Percentiles rank a stretch among this genome's conserved stretches.
Conservation (phyloP, 2,113 vertebrate genomes). For the Pollachius pollachius region DNA sequence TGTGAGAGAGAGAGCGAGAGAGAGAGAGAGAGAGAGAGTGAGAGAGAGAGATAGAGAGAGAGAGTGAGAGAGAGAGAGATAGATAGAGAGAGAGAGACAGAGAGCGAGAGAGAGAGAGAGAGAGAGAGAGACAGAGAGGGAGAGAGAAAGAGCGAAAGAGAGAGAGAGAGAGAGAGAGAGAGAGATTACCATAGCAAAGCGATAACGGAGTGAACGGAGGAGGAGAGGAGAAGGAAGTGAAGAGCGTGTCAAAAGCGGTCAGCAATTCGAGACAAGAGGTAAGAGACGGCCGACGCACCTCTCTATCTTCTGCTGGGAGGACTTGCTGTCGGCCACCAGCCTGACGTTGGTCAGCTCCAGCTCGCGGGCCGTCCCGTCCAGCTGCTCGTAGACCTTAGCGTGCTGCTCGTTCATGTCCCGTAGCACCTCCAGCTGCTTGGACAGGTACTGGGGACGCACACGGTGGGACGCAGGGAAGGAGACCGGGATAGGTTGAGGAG, state of each 20-base stretch:
- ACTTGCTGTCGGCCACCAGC: slow-evolving; percentile 88
- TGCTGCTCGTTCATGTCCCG: slow-evolving; percentile 97
- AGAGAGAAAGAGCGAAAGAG: no score
- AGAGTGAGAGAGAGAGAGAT: no score
- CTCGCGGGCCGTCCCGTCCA: slow-evolving; percentile 89
- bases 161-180: no score
- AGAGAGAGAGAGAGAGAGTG: no score
- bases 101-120: no score
- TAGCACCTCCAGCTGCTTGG: slow-evolving; percentile 92
- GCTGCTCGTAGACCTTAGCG: slow-evolving; percentile 95
- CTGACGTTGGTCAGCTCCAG: slow-evolving; percentile 89
- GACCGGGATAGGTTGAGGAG: no score
- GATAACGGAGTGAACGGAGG: not conserved
- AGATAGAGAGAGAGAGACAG: no score
- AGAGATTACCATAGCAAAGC: no score
- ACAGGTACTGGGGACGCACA: slow-evolving; percentile 80
- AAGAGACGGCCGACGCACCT: slow-evolving; percentile 64
- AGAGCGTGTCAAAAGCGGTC: not conserved
- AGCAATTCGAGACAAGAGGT: not conserved
- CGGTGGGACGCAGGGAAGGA: not conserved
- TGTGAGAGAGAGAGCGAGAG: no score
- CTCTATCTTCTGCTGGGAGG: slow-evolving; percentile 92
- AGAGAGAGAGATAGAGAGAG: no score
- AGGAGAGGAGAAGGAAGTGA: not conserved
- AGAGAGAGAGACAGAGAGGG: no score